These are phyloP conservation scores for Rostratula benghalensis DNA, from an alignment of 2,113 vertebrate genomes.

Conservation along the genomic window DNA sequence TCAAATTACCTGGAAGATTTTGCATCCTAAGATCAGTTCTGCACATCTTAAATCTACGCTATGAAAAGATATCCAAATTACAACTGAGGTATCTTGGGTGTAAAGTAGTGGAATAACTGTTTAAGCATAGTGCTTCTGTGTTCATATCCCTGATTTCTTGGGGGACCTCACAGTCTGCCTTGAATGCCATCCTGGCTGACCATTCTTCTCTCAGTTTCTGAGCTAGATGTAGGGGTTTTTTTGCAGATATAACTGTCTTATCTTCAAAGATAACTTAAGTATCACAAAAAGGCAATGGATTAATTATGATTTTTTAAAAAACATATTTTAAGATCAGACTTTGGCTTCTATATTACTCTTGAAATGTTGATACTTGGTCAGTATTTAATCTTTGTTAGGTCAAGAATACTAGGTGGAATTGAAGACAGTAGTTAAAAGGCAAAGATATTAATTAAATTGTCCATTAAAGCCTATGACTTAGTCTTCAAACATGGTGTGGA, in stretches of 20 bases:
- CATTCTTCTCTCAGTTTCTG: not conserved
- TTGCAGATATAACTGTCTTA: not conserved
- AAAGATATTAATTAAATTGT: not conserved
- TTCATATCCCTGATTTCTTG: not conserved
- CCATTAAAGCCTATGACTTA: not conserved
- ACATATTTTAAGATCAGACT: not conserved
- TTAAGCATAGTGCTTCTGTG: not conserved
- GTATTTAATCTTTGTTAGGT: not conserved
- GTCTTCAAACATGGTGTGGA: not conserved
- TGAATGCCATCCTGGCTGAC: not conserved
- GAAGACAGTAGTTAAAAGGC: not conserved
- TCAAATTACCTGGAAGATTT: not conserved
- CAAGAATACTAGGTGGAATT: not conserved
- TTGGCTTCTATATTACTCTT: not conserved
- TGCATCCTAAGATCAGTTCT: not conserved
- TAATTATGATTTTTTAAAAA: not conserved
- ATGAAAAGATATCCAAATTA: not conserved
- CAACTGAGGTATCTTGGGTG: not conserved
- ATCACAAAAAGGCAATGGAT: not conserved
- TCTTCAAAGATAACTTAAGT: not conserved
- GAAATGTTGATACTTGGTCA: not conserved
- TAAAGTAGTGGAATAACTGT: not conserved
- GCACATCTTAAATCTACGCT: not conserved
- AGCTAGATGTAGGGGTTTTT: not conserved
- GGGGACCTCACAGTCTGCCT: not conserved